Conservation (phyloP, 2,113 vertebrate genomes). For the Xiphias gladius region DNA sequence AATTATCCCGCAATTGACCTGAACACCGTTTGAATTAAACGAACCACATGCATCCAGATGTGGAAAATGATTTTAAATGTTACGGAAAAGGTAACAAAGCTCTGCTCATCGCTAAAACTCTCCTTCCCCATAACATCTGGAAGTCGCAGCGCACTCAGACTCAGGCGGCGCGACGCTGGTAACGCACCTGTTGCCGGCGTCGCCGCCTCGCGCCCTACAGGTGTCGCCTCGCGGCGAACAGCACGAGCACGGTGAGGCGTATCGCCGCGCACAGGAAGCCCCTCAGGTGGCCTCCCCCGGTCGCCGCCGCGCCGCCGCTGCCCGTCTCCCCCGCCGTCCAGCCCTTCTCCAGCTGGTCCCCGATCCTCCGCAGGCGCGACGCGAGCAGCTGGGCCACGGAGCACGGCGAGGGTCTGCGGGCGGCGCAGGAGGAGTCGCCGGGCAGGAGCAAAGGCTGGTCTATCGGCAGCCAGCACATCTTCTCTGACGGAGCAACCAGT, state of each 20-base stretch:
- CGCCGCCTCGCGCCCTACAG: conserved; percentile 79
- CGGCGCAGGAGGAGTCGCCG: conserved; percentile 73
- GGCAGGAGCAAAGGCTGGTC: conserved; percentile 78
- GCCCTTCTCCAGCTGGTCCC: conserved; percentile 86
- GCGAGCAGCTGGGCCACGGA: conserved; percentile 82
- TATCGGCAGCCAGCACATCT: conserved; percentile 86
- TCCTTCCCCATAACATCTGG: not conserved
- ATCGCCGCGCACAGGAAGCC: conserved; percentile 80
- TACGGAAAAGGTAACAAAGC: too few relatives aligned
- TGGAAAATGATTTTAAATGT: too few relatives aligned
- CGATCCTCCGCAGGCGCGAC: conserved; percentile 85
- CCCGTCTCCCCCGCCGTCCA: conserved; percentile 41
- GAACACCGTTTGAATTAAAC: too few relatives aligned
- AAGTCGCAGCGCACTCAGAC: not conserved
- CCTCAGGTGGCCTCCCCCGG: conserved; percentile 54
- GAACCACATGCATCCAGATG: not conserved
- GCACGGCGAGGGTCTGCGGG: conserved; percentile 73
- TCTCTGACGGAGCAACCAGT: conserved; percentile 28
- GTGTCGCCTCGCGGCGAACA: conserved; percentile 84
- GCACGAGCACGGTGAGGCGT: conserved; percentile 83
- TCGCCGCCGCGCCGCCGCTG: conserved; percentile 10
- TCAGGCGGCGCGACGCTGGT: conserved; percentile 3
- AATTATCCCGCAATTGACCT: not conserved
- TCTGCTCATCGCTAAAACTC: too few relatives aligned
- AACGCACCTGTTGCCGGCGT: conserved; percentile 84